These are phyloP conservation scores for Sipha flava DNA, from an alignment of 1,140 invertebrate species.

Conservation along the genomic window DNA sequence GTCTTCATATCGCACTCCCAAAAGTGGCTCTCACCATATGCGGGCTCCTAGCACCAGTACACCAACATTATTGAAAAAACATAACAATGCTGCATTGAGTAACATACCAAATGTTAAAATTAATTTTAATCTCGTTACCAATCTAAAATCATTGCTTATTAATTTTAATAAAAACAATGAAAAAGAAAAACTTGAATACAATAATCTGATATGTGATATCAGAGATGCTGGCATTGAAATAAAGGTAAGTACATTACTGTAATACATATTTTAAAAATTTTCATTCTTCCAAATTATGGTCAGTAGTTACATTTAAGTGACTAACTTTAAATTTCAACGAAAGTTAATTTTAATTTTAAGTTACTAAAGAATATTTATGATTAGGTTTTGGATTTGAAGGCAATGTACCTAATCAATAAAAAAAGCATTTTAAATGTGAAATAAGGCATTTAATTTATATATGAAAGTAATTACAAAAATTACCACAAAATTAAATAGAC, in stretches of 20 bases:
- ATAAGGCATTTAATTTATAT: too few relatives aligned
- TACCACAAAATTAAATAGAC: too few relatives aligned
- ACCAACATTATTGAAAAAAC: conserved; percentile 12
- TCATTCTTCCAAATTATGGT: neutral
- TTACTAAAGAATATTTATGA: too few relatives aligned
- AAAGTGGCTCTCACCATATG: neutral
- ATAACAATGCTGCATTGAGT: neutral
- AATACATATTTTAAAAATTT: neutral
- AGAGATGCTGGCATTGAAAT: conserved; percentile 43
- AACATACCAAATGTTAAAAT: conserved; percentile 35
- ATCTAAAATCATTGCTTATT: conserved; percentile 36
- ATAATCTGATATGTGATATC: conserved; percentile 45
- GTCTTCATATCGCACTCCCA: conserved; percentile 10
- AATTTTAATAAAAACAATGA: conserved; percentile 34
- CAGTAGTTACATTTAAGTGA: too few relatives aligned
- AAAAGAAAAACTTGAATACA: conserved; percentile 39
- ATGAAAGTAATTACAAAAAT: too few relatives aligned
- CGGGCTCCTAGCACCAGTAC: neutral
- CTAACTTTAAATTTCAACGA: neutral
- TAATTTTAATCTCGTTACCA: conserved; percentile 42
- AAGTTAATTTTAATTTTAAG: too few relatives aligned
- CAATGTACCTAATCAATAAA: too few relatives aligned
- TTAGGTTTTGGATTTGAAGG: too few relatives aligned
- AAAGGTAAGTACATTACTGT: conserved; percentile 31
- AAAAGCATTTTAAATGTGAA: too few relatives aligned